Evolutionary conservation across 2,797 vertebrate genomes (phyloP), one percentile per base, ranked within the genome.

Genomic region (Microcaecilia unicolor): DNA sequence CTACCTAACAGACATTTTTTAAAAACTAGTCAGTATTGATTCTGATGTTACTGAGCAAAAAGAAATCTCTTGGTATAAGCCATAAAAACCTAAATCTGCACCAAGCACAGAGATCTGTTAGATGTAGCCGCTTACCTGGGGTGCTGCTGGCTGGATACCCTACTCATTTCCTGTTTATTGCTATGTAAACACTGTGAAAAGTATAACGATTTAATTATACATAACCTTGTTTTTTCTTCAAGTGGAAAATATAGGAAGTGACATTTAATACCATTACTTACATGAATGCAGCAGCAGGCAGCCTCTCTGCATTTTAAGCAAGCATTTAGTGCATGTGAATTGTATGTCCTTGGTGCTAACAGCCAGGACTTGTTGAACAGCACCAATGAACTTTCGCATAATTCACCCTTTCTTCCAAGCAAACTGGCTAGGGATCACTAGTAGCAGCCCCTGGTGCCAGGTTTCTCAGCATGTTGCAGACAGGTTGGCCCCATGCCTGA

Each of bases 401-500:
- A 35, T 55, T 53, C 36, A 28, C 41, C 18, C 21, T 49, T 48
- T 46, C 51, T 24, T 46, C 31, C 37, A 8, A 48, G 59, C 17
- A 55, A 6, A 14, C 39, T 27, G 35, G 28, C 5, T 18, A 31
- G 41, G 36, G 39, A 31, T 20, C 31, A 22, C 5, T 27, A 41
- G 65, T 32, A 41, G 39, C 38, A 10, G 56, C 30, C 40, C 39
- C 55, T 21, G 5, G 55, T 41, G 56, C 49, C 54, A 31, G 33
- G 44, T 59, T 59, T 74, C 67, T 60, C 59, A 9, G 34, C 43
- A 33, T 15, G 42, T 40, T 57, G 51, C 75, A 64, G 57, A 67
- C 71, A 47, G 58, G 56, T 72, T 72, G 81, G 82, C 81, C 51
- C 49, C 51, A 24, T 72, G 80, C 78, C 76, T 66, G 64, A 56